Base-by-base conservation (phyloP, 2,888 invertebrate genomes). In the Drosophila kambysellisi region DNA sequence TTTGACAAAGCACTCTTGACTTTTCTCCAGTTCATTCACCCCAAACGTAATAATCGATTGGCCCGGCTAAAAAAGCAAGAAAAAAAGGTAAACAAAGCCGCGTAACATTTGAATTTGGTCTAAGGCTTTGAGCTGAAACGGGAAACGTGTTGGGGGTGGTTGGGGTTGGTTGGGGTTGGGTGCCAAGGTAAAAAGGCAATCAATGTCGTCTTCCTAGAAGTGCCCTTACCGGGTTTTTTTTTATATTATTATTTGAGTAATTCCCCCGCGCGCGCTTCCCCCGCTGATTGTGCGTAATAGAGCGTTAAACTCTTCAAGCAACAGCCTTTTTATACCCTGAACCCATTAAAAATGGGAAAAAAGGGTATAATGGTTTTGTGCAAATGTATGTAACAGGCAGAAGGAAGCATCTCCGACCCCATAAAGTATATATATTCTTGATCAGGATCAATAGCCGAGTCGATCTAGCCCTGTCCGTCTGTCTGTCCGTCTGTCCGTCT, bases 161-260 rank as follows among this genome's bases (percentile, higher is more conserved):
- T 8, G 7, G 46, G 46, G 12, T 15, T 12, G 17, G 35, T 4
- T 12, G 20, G 12, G 12, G n/a, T 11, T 2, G 29, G 20, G 15
- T 43, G 48, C n/a, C 30, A 81, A 85, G 85, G 85, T 88, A 71
- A 88, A 85, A 85, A 79, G 81, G 85, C 85, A 88, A 88, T 85
- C 85, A 88, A 85, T 82, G 88, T 85, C 70, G 81, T 81, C 74
- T 70, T 75, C 74, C 80, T 82, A 82, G 74, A 74, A 75, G 56
- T 67, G 69, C 35, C 59, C 30, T 50, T 37, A 12, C 7, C n/a
- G 53, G 50, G 4, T 25, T 25, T 46, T 25, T 43, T 59, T 52
- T 46, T n/a, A 29, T n/a, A 30, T 56, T 35, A 53, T 69, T 66
- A 64, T 68, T 80, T 77, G 69, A 59, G 66, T 74, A 68, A 64